Base-by-base conservation (phyloP, 2,888 invertebrate genomes). In the Drosophila basisetae region DNA sequence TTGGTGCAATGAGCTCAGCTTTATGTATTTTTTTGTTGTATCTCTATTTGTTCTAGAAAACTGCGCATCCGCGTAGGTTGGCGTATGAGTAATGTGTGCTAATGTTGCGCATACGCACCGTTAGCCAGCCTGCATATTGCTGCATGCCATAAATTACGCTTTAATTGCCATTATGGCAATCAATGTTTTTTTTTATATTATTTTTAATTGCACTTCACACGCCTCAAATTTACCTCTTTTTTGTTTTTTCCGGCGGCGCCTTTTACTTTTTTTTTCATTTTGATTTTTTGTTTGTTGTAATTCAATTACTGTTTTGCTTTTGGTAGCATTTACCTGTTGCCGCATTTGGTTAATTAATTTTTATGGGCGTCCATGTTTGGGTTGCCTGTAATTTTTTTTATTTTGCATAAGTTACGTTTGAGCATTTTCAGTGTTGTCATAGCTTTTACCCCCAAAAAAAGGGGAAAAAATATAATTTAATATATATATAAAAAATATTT, bases 1-100 rank as follows among this genome's bases (percentile, higher is more conserved):
- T 65, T 68, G 61, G 61, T 52, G 69, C 76, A 76, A 84, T 84
- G 88, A 84, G 80, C 84, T 87, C 84, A 84, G 84, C 87, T 80
- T 52, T 52, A 11, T 25, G 9, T 22, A 16, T 47, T 25, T 22
- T 37, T 35, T 39, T 41, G 9, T 31, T 62, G 2, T 53, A 13
- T 63, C 62, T 67, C 55, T 77, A 61, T 78, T 80, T 87, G 75
- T 82, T 86, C 77, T 86, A 77, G 73, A 75, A 69, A 43, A 25
- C 18, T 30, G 43, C 41, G 70, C 72, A 83, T 76, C 68, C 61
- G 70, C 54, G 68, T 75, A 49, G 76, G 80, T 37, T 47, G 84
- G 63, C 80, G 87, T 74, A 83, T 87, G 87, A 80, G 83, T 73
- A 84, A 87, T 83, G 28, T 55, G 47, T 58, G 35, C 5, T 22